Conservation (phyloP, 2,113 vertebrate genomes). For the Oreotrochilus melanogaster region DNA sequence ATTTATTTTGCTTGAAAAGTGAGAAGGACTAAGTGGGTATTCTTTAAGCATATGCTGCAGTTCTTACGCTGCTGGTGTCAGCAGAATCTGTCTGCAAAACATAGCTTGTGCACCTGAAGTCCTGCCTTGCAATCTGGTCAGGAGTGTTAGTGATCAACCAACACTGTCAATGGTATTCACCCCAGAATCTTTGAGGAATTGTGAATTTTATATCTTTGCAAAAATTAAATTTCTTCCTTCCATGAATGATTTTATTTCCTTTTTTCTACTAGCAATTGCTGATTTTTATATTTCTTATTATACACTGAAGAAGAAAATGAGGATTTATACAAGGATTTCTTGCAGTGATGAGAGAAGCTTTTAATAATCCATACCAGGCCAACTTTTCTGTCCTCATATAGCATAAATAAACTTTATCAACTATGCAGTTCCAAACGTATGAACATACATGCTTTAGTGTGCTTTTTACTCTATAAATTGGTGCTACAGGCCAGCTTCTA, state of each 20-base stretch:
- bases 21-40: neutral
- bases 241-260: neutral
- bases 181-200: neutral
- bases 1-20: constrained; percentile 22
- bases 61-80: neutral
- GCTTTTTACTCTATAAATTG: neutral
- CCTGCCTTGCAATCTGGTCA: neutral
- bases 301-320: neutral
- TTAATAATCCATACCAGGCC: neutral
- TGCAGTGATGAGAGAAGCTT: neutral
- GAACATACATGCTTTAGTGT: neutral
- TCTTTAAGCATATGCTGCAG: neutral
- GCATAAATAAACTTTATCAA: neutral
- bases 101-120: neutral
- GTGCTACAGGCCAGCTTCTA: neutral
- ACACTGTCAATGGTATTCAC: neutral
- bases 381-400: neutral
- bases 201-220: neutral
- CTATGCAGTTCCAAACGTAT: neutral
- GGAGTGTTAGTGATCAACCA: neutral
- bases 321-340: neutral
- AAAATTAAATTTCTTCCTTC: neutral
- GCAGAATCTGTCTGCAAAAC: neutral
- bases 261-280: neutral
- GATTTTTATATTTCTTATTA: neutral